These are phyloP conservation scores for Menidia menidia DNA, from an alignment of 2,797 vertebrate genomes.

Conservation along the genomic window DNA sequence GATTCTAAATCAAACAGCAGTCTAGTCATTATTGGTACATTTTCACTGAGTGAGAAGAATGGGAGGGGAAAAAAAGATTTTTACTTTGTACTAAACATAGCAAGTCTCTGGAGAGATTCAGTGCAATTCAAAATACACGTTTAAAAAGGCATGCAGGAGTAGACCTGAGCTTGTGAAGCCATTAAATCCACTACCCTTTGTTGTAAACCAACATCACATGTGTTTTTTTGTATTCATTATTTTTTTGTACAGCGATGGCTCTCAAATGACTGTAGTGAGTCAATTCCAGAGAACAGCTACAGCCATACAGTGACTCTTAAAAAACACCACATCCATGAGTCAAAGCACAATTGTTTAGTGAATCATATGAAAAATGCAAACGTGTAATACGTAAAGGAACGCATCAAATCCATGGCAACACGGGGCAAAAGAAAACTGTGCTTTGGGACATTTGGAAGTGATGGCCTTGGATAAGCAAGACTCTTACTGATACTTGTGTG, in stretches of 20 bases:
- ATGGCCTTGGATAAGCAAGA: not conserved
- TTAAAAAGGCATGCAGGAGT: slow-evolving; percentile 60
- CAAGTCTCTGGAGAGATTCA: slow-evolving; percentile 58
- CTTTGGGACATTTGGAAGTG: not conserved
- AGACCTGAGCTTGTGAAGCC: slow-evolving; percentile 37
- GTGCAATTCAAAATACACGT: slow-evolving; percentile 66
- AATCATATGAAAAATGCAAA: not conserved
- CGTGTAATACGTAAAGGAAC: not conserved
- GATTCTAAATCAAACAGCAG: slow-evolving; percentile 28
- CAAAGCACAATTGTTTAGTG: not conserved
- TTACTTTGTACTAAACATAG: slow-evolving; percentile 70
- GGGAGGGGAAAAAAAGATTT: slow-evolving; percentile 31
- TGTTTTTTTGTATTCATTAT: slow-evolving; percentile 9
- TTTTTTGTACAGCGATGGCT: slow-evolving; percentile 27
- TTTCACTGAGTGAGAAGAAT: slow-evolving; percentile 41
- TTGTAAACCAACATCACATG: slow-evolving; percentile 31
- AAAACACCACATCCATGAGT: not conserved
- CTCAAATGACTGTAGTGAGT: slow-evolving; percentile 8
- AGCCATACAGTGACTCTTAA: not conserved
- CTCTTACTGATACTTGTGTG: slow-evolving; percentile 9
- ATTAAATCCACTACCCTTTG: slow-evolving; percentile 30
- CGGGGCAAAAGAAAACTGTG: not conserved
- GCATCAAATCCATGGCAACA: not conserved
- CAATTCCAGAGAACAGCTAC: slow-evolving; percentile 2
- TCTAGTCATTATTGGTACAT: slow-evolving; percentile 29